Evolutionary conservation across 2,797 vertebrate species (phyloP), one percentile per base, ranked within the genome.

Genomic region (Falco naumanni): DNA sequence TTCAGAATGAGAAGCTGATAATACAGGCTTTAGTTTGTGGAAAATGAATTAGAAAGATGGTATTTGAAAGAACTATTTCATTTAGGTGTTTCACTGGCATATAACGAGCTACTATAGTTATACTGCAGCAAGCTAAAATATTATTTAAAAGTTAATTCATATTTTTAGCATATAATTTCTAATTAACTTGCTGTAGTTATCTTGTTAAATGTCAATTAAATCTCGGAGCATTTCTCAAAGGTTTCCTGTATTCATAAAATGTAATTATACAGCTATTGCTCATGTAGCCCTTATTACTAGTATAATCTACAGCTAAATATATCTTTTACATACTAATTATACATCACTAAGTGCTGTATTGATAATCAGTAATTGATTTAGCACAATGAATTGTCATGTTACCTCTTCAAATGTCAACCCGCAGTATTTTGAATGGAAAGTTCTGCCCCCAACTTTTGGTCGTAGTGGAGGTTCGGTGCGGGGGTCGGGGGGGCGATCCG

Each of bases 141-240:
- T 98, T 98, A 98, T 98, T 97, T 97, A 96, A 97, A 98, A 98
- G 96, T 97, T 97, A 98, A 98, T 98, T 98, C 96, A 90, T 98
- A 98, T 98, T 98, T 97, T 98, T 98, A 98, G 97, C 97, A 97
- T 97, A 98, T 98, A 98, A 98, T 98, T 98, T 96, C 97, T 98
- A 98, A 98, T 98, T 98, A 98, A 98, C 98, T 97, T 96, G 96
- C 97, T 90, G 94, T 93, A 97, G 97, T 98, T 98, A 98, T 98
- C 98, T 98, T 98, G 97, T 98, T 98, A 98, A 98, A 98, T 98
- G 97, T 98, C 98, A 98, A 97, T 98, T 98, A 98, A 98, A 97
- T 98, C 95, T 89, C 76, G 53, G 95, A 97, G 95, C 96, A 96
- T 97, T 97, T 96, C 97, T 98, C 98, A 96, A 96, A 98, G 97